Evolutionary conservation across 2,888 invertebrate genomes (phyloP).

Genomic region (Euclidia mi): DNA sequence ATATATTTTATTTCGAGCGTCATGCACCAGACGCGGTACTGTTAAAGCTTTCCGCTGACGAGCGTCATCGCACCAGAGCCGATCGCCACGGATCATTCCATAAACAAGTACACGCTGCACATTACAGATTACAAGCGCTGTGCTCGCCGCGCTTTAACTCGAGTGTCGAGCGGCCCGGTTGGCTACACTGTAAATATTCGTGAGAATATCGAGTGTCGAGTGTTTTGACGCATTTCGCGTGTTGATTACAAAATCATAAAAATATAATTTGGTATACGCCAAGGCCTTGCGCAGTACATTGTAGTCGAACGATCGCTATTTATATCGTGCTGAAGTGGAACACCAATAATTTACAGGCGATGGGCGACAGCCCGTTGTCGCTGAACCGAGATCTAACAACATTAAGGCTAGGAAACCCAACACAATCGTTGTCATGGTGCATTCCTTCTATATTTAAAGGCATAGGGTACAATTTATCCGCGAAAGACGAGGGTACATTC

Average conservation of each 20-base stretch:
- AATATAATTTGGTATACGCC: slow-evolving; percentile 53
- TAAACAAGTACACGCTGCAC: background rate
- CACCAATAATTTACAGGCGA: slow-evolving; percentile 1
- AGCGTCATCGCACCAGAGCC: slow-evolving; percentile 2
- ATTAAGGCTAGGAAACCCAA: background rate
- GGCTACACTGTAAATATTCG: slow-evolving; percentile 39
- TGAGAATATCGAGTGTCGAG: slow-evolving; percentile 38
- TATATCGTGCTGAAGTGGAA: slow-evolving; percentile 39
- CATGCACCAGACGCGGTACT: slow-evolving; percentile 25
- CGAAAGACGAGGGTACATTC: background rate
- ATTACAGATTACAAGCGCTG: background rate
- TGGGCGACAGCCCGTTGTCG: background rate
- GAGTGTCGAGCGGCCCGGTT: slow-evolving; percentile 15
- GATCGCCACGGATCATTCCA: background rate
- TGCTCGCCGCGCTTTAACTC: slow-evolving; percentile 10
- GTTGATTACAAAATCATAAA: slow-evolving; percentile 60
- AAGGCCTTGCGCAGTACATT: slow-evolving; percentile 47
- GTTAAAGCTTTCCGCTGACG: slow-evolving; percentile 16
- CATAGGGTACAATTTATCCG: slow-evolving; percentile 2
- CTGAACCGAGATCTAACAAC: background rate
- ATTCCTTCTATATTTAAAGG: background rate
- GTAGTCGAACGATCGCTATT: slow-evolving; percentile 51
- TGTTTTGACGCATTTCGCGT: slow-evolving; percentile 38
- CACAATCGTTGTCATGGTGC: too few species aligned
- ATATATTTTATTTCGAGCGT: slow-evolving; percentile 36